These are phyloP conservation scores for Drosophila tropicalis DNA, from an alignment of 1,140 invertebrate genomes.

Conservation along the genomic window DNA sequence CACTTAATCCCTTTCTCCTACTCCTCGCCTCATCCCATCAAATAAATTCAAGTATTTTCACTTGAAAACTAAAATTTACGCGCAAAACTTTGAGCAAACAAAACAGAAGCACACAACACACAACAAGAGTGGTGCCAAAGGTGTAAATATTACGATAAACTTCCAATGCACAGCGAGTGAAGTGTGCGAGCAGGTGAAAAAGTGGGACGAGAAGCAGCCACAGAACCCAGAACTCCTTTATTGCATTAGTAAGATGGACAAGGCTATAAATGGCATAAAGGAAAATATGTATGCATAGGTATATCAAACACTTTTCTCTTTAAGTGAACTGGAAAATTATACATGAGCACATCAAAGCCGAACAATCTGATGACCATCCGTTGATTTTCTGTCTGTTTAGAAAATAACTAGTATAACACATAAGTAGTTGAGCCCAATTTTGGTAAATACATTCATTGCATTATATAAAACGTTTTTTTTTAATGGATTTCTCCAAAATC, in stretches of 20 bases:
- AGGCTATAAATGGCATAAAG: constrained; percentile 17
- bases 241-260: constrained; percentile 43
- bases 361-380: too few relatives aligned
- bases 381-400: too few relatives aligned
- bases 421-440: too few relatives aligned
- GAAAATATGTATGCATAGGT: background rate
- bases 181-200: background rate
- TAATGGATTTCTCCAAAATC: background rate
- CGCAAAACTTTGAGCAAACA: constrained; percentile 50
- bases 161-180: constrained; percentile 1
- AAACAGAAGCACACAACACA: constrained; percentile 21
- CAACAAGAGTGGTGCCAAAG: constrained; percentile 37
- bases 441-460: too few relatives aligned
- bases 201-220: constrained; percentile 5
- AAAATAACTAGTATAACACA: too few relatives aligned
- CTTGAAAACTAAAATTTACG: constrained; percentile 56
- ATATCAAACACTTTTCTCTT: background rate
- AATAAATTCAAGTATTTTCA: constrained; percentile 64
- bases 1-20: background rate
- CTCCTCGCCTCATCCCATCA: background rate
- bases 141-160: constrained; percentile 40
- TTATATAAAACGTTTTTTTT: too few relatives aligned
- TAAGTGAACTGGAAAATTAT: background rate
- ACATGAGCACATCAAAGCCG: background rate
- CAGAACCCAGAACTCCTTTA: constrained; percentile 15